Conservation (phyloP, 1,140 invertebrate genomes). For the Tenebrio molitor region DNA sequence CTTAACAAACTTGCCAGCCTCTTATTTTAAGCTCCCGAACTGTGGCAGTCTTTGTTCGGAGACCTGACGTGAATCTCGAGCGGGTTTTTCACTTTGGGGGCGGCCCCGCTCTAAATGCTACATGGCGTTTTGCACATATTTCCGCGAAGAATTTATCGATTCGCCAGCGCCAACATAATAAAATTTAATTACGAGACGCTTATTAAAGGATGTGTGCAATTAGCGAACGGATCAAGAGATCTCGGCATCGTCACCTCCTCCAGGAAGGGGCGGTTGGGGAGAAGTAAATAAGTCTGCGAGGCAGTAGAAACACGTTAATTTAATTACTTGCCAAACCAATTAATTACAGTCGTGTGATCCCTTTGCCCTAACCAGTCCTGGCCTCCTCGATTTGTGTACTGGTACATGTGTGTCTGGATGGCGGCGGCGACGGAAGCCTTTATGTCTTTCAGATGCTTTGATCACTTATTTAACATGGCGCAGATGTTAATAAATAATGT, state of each 20-base stretch:
- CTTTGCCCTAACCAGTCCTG: conserved; percentile 26
- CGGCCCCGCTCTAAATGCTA: conserved; percentile 28
- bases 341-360: conserved; percentile 34
- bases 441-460: conserved; percentile 16
- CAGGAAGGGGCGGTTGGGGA: conserved; percentile 15
- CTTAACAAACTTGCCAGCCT: conserved; percentile 39
- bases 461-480: conserved; percentile 33
- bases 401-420: conserved; percentile 1
- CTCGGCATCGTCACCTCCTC: conserved; percentile 30
- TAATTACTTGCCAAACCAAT: conserved; percentile 38
- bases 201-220: conserved; percentile 29
- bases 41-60: conserved; percentile 26
- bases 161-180: conserved; percentile 12
- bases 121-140: conserved; percentile 23
- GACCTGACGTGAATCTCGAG: conserved; percentile 32
- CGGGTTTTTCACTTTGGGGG: conserved; percentile 25
- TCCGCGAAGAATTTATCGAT: conserved; percentile 12
- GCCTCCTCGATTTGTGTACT: conserved; percentile 30
- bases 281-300: conserved; percentile 34
- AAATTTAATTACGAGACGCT: conserved; percentile 28
- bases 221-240: conserved; percentile 32
- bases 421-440: not conserved
- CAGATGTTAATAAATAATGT: conserved; percentile 21
- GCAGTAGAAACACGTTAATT: conserved; percentile 39
- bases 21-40: conserved; percentile 38